A percentile compares a stretch with the other conserved stretches of the same genome.
Evolutionary conservation across 2,113 vertebrate genomes (phyloP).

Genomic region (Clupea harengus): DNA sequence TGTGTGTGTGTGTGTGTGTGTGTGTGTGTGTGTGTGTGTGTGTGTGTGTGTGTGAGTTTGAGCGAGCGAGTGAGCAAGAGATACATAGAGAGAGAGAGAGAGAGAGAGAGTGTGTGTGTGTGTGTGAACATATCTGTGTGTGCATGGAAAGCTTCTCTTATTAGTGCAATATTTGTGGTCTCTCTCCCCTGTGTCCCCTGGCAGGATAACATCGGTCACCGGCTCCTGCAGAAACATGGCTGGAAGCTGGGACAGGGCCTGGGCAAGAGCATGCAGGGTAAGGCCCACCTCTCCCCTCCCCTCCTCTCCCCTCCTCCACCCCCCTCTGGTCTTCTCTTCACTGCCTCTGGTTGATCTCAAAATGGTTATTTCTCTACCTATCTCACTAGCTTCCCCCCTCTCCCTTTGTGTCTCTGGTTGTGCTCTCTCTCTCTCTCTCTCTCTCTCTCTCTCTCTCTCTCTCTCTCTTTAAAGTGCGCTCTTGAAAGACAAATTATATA

Average conservation of each 20-base stretch:
- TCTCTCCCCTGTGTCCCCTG: conserved; percentile 94
- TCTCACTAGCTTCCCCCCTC: conserved; percentile 3
- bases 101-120: conserved; percentile 35
- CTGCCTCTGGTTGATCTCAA: background rate
- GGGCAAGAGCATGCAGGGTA: conserved; percentile 99
- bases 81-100: no score
- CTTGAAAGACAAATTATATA: background rate
- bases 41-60: conserved; percentile 48
- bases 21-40: conserved; percentile 51
- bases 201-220: conserved; percentile 99
- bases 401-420: conserved; percentile 39
- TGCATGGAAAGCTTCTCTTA: conserved; percentile 89
- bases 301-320: conserved; percentile 14
- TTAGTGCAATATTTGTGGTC: conserved; percentile 99
- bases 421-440: conserved; percentile 6
- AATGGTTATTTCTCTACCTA: background rate
- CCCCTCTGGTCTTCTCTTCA: background rate
- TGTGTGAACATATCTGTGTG: conserved; percentile 57
- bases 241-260: conserved; percentile 99
- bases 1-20: conserved; percentile 49
- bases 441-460: conserved; percentile 20
- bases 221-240: conserved; percentile 99
- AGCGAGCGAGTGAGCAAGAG: conserved; percentile 27
- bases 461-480: conserved; percentile 6
- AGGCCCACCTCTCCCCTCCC: conserved; percentile 58